phyloP scores from a whole-genome alignment of 1,140 invertebrate genomes.

The Trachymyrmex cornetzi region DNA sequence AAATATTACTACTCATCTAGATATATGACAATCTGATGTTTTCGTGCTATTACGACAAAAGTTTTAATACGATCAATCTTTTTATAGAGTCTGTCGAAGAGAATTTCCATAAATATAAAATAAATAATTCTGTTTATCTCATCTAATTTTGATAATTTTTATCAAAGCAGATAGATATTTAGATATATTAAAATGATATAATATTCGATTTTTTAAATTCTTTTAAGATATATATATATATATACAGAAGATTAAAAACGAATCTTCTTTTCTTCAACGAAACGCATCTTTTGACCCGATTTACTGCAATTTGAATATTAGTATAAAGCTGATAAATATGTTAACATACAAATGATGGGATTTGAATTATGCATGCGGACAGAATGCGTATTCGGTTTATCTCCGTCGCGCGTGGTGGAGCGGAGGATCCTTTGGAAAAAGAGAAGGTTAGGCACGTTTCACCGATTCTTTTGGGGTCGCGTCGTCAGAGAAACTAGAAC shows the following conservation, averaged over 20 bases:
- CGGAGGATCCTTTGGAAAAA: conserved; percentile 27
- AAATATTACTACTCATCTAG: neutral
- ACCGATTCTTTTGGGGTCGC: conserved; percentile 52
- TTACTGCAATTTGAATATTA: conserved; percentile 40
- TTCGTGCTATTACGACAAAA: neutral
- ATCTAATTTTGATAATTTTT: neutral
- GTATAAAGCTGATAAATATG: conserved; percentile 33
- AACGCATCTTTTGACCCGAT: neutral
- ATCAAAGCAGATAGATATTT: neutral
- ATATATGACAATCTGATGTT: neutral
- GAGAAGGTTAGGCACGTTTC: conserved; percentile 61
- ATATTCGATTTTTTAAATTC: neutral
- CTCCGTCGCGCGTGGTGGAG: neutral
- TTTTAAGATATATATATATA: too few relatives aligned
- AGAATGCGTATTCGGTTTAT: conserved; percentile 2
- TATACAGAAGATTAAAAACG: neutral
- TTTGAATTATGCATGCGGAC: conserved; percentile 46
- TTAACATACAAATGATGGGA: conserved; percentile 38
- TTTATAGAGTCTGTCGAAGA: neutral
- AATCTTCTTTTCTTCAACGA: neutral
- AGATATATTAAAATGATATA: neutral
- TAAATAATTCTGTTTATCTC: neutral
- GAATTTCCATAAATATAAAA: neutral
- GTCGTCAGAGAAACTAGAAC: conserved; percentile 58
- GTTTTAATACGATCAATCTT: neutral